A percentile compares a stretch with the other conserved stretches of the same genome.
phyloP scores from a whole-genome alignment of 2,888 invertebrate species.

The Drosophila setosimentum region DNA sequence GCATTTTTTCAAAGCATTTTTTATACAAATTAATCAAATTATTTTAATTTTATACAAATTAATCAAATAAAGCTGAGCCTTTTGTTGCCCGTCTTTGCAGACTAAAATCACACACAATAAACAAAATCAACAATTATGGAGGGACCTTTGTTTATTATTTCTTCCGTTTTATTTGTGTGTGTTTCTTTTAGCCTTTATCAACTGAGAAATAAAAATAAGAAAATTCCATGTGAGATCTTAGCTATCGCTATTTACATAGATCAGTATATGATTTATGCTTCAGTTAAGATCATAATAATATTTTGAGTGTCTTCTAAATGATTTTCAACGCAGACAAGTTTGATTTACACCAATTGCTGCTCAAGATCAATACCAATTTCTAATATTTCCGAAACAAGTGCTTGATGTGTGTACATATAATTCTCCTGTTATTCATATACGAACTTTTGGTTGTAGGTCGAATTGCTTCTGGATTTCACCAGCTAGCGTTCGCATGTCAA shows the following conservation, averaged over 20 bases:
- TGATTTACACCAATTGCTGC: not conserved
- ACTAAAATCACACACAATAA: constrained; percentile 26
- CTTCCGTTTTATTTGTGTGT: constrained; percentile 14
- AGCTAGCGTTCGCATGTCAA: constrained; percentile 12
- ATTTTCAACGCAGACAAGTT: not conserved
- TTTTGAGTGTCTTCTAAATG: not conserved
- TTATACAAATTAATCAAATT: constrained; percentile 26
- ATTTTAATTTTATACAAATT: constrained; percentile 60
- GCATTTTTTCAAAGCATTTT: constrained; percentile 64
- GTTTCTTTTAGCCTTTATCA: constrained; percentile 2
- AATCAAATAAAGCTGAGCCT: constrained; percentile 77
- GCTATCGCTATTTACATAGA: constrained; percentile 9
- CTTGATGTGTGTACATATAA: not conserved
- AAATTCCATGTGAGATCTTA: constrained; percentile 11
- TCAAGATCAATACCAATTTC: not conserved
- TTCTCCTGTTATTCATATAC: not conserved
- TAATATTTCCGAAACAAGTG: not conserved
- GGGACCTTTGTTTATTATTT: constrained; percentile 18
- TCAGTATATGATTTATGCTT: constrained; percentile 13
- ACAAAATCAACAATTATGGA: constrained; percentile 5
- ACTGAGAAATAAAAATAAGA: constrained; percentile 2
- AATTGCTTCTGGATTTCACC: not conserved
- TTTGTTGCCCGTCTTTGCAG: constrained; percentile 59
- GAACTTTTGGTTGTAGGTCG: not conserved
- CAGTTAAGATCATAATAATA: not conserved